phyloP scores from a whole-genome alignment of 2,888 invertebrate species.

The Lithosia quadra region DNA sequence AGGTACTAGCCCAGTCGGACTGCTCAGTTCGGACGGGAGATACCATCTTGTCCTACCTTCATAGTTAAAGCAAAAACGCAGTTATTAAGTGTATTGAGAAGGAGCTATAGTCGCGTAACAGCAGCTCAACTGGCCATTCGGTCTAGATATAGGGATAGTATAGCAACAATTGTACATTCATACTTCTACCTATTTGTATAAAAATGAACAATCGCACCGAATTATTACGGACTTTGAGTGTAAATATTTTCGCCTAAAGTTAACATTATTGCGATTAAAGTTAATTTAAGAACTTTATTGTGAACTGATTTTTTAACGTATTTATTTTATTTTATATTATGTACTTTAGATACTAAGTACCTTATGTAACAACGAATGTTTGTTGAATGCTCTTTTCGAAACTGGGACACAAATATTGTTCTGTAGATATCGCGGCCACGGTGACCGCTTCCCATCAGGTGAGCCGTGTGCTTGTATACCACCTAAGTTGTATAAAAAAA shows the following conservation, averaged over 20 bases:
- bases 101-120: conserved; percentile 8
- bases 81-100: background rate
- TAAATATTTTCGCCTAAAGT: conserved; percentile 17
- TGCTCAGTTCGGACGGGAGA: no score
- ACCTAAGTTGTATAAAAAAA: no score
- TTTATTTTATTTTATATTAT: conserved; percentile 52
- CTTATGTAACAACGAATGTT: conserved; percentile 52
- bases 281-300: conserved; percentile 39
- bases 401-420: conserved; percentile 50
- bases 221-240: conserved; percentile 21
- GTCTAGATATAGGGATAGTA: conserved; percentile 37
- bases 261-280: conserved; percentile 4
- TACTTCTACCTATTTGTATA: conserved; percentile 45
- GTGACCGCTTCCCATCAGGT: no score
- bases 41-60: no score
- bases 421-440: conserved; percentile 16
- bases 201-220: conserved; percentile 32
- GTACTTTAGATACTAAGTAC: conserved; percentile 42
- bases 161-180: conserved; percentile 48
- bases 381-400: conserved; percentile 33
- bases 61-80: background rate
- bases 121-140: conserved; percentile 43
- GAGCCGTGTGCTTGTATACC: no score
- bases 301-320: conserved; percentile 63
- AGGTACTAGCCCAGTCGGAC: no score